Evolutionary conservation across 2,888 invertebrate species (phyloP).

Genomic region (Papilio gigon): DNA sequence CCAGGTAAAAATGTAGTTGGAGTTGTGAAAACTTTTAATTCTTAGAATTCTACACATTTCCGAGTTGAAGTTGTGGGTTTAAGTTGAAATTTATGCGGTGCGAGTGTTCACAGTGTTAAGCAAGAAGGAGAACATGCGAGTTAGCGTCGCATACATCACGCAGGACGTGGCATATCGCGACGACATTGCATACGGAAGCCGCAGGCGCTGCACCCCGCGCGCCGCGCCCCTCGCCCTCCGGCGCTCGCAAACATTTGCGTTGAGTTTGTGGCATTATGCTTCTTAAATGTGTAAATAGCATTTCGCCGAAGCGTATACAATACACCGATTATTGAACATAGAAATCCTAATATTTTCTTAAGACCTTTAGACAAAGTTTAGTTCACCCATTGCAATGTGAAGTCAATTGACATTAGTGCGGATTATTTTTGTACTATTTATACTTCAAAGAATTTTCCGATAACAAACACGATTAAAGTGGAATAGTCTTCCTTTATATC

Average conservation of each 20-base stretch:
- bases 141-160: slow-evolving; percentile 73
- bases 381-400: background rate
- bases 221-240: slow-evolving; percentile 41
- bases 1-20: slow-evolving; percentile 60
- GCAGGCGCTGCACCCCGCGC: slow-evolving; percentile 46
- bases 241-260: slow-evolving; percentile 45
- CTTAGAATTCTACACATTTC: slow-evolving; percentile 69
- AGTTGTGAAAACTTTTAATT: slow-evolving; percentile 76
- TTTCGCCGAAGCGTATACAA: slow-evolving; percentile 5
- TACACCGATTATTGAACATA: slow-evolving; percentile 1
- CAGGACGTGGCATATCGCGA: slow-evolving; percentile 71
- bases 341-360: background rate
- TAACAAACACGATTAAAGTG: background rate
- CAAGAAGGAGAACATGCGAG: slow-evolving; percentile 70
- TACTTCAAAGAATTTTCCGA: background rate
- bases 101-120: slow-evolving; percentile 68
- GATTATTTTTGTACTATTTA: background rate
- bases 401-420: background rate
- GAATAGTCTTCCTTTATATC: slow-evolving; percentile 5
- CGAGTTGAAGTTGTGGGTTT: slow-evolving; percentile 70
- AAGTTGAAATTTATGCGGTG: slow-evolving; percentile 75
- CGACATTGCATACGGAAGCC: slow-evolving; percentile 65
- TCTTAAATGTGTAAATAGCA: slow-evolving; percentile 44
- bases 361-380: background rate
- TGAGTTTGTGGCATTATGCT: slow-evolving; percentile 45